Evolutionary conservation across 2,797 vertebrate genomes (phyloP).

Genomic region (Phrynocephalus forsythii): DNA sequence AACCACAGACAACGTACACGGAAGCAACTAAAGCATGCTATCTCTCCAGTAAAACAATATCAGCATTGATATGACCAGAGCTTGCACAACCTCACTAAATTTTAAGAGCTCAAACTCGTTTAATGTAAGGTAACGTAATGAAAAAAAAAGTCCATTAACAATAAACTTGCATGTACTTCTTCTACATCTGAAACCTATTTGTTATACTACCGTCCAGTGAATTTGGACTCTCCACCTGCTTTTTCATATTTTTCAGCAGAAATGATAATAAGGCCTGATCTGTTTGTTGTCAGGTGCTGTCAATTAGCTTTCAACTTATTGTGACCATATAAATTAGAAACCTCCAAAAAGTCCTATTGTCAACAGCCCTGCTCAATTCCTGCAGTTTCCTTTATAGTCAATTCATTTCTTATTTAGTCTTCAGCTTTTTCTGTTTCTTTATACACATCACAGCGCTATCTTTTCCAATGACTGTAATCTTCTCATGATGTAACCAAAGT

Average conservation of each 20-base stretch:
- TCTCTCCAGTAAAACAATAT: not conserved
- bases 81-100: not conserved
- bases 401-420: too few species aligned
- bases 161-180: not conserved
- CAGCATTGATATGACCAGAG: not conserved
- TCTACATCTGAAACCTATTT: not conserved
- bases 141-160: not conserved
- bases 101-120: not conserved
- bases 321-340: too few species aligned
- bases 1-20: not conserved
- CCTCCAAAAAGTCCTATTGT: too few species aligned
- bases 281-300: not conserved
- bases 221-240: not conserved
- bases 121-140: not conserved
- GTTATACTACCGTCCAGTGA: too few species aligned
- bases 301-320: too few species aligned
- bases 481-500: too few species aligned
- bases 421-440: too few species aligned
- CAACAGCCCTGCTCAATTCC: too few species aligned
- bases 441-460: too few species aligned
- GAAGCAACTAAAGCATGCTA: not conserved
- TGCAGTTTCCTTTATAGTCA: too few species aligned
- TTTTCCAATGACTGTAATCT: too few species aligned
- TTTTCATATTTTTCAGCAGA: not conserved
- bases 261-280: not conserved